Percentiles rank a stretch among this genome's conserved stretches.
phyloP scores from a whole-genome alignment of 1,140 invertebrate genomes.

The Brachystomella parvula region DNA sequence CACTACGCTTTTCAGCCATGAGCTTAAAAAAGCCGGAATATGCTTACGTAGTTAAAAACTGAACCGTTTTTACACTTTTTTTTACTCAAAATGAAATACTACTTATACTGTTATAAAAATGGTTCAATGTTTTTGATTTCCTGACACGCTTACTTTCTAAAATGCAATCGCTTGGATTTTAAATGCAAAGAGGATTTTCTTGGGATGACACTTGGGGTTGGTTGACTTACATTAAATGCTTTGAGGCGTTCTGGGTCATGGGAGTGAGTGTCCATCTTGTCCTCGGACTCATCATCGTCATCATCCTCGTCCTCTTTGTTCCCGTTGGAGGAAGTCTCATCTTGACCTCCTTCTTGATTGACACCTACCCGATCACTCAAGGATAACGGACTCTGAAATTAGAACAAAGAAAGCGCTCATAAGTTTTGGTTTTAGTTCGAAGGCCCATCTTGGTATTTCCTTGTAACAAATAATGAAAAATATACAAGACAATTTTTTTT shows the following conservation, averaged over 20 bases:
- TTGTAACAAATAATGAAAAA: no score
- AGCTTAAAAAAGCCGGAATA: no score
- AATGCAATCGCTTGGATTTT: neutral
- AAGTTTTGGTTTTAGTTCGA: no score
- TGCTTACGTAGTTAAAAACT: no score
- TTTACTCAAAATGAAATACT: neutral
- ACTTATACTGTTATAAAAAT: neutral
- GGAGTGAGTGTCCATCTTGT: slow-evolving; percentile 74
- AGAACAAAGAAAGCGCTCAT: slow-evolving; percentile 16
- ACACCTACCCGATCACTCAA: slow-evolving; percentile 50
- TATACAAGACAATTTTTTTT: no score
- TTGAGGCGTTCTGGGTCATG: slow-evolving; percentile 92
- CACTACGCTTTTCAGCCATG: no score
- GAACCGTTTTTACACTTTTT: no score
- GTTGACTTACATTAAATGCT: slow-evolving; percentile 82
- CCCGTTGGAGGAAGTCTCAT: slow-evolving; percentile 81
- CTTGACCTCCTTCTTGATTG: slow-evolving; percentile 53
- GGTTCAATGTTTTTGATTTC: neutral
- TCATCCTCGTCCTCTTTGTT: slow-evolving; percentile 81
- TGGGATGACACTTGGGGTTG: slow-evolving; percentile 5
- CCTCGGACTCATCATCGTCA: slow-evolving; percentile 78
- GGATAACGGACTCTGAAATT: slow-evolving; percentile 55
- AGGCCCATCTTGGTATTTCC: no score
- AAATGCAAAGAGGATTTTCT: no score
- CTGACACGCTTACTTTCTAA: neutral